A percentile compares a stretch with the other conserved stretches of the same genome.
Evolutionary conservation across 2,113 vertebrate genomes (phyloP).

Genomic region (Poicephalus gulielmi): DNA sequence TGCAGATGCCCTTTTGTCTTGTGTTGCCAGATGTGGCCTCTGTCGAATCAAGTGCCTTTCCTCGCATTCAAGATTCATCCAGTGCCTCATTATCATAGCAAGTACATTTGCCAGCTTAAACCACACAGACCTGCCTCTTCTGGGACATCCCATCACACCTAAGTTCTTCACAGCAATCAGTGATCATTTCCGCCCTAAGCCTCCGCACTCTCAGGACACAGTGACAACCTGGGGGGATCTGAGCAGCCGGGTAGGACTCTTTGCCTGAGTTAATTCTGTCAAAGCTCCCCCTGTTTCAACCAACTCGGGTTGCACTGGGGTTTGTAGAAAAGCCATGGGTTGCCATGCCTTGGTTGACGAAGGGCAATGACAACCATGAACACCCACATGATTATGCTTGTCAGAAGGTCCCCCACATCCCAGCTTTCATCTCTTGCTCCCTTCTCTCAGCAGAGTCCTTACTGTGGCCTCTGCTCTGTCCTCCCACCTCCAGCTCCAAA

Average conservation of each 20-base stretch:
- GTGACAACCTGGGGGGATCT: background rate
- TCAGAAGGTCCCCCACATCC: background rate
- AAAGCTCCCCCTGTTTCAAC: background rate
- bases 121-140: background rate
- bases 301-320: no score
- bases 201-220: background rate
- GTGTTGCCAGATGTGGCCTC: background rate
- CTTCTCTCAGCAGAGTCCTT: background rate
- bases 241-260: background rate
- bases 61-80: fast-evolving
- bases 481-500: background rate
- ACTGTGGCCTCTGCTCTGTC: background rate
- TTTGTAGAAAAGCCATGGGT: background rate
- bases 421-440: background rate
- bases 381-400: background rate
- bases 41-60: background rate
- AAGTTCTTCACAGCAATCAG: background rate
- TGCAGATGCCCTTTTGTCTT: background rate
- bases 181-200: background rate
- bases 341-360: background rate
- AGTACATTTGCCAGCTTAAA: background rate
- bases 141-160: no score
- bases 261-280: background rate
- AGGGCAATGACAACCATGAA: background rate
- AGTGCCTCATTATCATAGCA: background rate